Percentiles rank a stretch among this genome's conserved stretches.
Conservation (phyloP, 2,113 vertebrate species). For the Hylia prasina region DNA sequence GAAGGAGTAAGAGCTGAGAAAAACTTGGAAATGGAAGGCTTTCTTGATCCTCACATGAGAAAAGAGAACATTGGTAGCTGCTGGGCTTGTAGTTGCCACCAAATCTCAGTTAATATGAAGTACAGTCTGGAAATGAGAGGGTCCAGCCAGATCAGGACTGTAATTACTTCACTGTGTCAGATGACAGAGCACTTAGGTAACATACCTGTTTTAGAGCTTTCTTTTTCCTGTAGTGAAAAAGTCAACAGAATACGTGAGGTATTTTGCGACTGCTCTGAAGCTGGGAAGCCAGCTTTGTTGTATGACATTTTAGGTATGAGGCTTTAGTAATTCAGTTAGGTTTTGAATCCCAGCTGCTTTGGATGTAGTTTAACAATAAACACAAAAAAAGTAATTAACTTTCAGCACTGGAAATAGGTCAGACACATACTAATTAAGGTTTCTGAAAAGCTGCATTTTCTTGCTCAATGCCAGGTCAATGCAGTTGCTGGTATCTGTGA, state of each 20-base stretch:
- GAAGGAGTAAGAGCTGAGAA: background rate
- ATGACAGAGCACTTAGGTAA: background rate
- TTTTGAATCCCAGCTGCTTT: background rate
- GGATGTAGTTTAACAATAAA: background rate
- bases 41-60: background rate
- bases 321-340: background rate
- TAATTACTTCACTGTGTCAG: background rate
- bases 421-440: background rate
- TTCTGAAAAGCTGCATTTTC: background rate
- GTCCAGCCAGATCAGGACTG: background rate
- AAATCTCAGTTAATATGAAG: background rate
- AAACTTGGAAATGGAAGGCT: background rate
- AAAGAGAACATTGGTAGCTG: background rate
- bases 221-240: background rate
- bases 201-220: background rate
- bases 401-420: background rate
- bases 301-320: background rate
- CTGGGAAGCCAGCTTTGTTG: background rate
- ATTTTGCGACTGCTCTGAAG: background rate
- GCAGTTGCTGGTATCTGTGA: background rate
- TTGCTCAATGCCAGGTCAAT: background rate
- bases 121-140: background rate
- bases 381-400: background rate
- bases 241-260: background rate
- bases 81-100: background rate